phyloP scores from a whole-genome alignment of 2,888 invertebrate species.

The Erebia palarica region DNA sequence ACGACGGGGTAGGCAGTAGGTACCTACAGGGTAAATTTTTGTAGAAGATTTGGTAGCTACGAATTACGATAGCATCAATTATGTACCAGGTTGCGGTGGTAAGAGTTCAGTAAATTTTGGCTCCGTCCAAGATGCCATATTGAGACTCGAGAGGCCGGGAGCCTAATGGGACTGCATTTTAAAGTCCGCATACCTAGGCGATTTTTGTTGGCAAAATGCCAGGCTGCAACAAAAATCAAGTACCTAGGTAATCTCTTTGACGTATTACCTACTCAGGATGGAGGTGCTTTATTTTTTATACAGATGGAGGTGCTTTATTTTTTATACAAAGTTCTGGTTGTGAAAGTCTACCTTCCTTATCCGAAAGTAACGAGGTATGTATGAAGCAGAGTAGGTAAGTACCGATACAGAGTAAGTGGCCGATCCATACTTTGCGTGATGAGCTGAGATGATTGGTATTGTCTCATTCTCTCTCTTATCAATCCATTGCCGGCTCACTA shows the following conservation, averaged over 20 bases:
- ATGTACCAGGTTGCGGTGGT: constrained; percentile 38
- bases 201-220: constrained; percentile 55
- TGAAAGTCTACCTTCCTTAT: background rate
- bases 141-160: constrained; percentile 51
- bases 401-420: no score
- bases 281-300: constrained; percentile 8
- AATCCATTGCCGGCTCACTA: no score
- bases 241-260: constrained; percentile 39
- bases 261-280: constrained; percentile 14
- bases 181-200: constrained; percentile 43
- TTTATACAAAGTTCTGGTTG: background rate
- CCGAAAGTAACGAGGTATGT: no score
- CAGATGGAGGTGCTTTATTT: constrained; percentile 5
- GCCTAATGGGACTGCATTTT: constrained; percentile 69
- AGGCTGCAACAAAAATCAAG: constrained; percentile 55
- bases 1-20: background rate
- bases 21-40: background rate
- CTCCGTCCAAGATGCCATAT: constrained; percentile 48
- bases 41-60: background rate
- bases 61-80: constrained; percentile 2
- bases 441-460: no score
- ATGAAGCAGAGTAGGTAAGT: no score
- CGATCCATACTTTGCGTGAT: no score
- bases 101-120: constrained; percentile 50
- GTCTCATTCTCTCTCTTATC: no score